A percentile compares a stretch with the other conserved stretches of the same genome.
Conservation (phyloP, 2,797 vertebrate genomes). For the Hozukius guyotensis region DNA sequence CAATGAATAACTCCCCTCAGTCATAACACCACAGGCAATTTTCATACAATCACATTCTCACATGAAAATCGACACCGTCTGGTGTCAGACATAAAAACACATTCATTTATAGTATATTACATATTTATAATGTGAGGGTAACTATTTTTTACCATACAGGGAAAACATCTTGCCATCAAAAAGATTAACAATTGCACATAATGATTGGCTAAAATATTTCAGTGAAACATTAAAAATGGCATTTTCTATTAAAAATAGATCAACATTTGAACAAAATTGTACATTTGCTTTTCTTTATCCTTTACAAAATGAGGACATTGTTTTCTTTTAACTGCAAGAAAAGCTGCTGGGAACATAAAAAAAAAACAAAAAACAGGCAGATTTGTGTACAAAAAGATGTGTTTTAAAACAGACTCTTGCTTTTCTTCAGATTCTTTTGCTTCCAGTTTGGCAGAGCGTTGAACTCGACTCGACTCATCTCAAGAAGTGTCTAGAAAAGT, state of each 20-base stretch:
- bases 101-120: constrained; percentile 70
- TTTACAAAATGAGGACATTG: constrained; percentile 42
- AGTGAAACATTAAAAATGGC: constrained; percentile 31
- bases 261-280: constrained; percentile 60
- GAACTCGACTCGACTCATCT: constrained; percentile 85
- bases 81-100: constrained; percentile 46
- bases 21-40: constrained; percentile 23
- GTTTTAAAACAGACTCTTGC: constrained; percentile 84
- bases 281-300: constrained; percentile 51
- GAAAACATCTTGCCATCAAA: constrained; percentile 24
- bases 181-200: constrained; percentile 70
- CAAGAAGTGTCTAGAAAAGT: constrained; percentile 77
- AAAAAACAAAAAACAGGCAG: neutral
- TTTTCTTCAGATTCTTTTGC: constrained; percentile 87
- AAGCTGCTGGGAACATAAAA: constrained; percentile 28
- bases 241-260: constrained; percentile 46
- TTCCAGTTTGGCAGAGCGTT: constrained; percentile 86
- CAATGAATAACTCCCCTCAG: neutral
- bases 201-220: constrained; percentile 55
- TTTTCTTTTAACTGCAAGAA: constrained; percentile 14
- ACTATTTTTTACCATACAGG: constrained; percentile 37
- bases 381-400: constrained; percentile 5
- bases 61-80: constrained; percentile 7
- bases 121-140: constrained; percentile 71
- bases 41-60: constrained; percentile 16